Percentiles rank a stretch among this genome's conserved stretches.
Evolutionary conservation across 2,797 vertebrate species (phyloP).

Genomic region (Tangara arthus): DNA sequence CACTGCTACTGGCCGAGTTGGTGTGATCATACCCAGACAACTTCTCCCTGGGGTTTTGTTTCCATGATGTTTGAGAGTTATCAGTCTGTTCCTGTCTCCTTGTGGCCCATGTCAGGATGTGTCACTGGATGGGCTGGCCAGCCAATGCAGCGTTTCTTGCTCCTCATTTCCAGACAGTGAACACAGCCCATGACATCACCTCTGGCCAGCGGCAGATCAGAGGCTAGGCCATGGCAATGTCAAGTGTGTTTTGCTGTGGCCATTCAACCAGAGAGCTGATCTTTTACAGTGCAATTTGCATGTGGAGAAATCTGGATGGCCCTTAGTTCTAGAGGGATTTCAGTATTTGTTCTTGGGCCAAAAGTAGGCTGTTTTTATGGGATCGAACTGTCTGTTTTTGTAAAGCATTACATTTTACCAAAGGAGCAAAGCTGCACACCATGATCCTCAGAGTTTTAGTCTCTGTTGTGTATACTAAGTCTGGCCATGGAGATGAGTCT

Average conservation of each 20-base stretch:
- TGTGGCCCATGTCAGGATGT: not conserved
- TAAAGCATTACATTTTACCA: constrained; percentile 11
- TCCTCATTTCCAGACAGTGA: constrained; percentile 7
- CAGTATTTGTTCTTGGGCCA: not conserved
- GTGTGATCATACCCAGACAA: not conserved
- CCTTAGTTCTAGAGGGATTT: not conserved
- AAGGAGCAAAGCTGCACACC: constrained; percentile 7
- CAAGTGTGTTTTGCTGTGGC: not conserved
- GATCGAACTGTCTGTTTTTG: not conserved
- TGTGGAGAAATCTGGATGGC: not conserved
- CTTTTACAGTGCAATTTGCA: not conserved
- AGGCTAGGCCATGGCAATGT: not conserved
- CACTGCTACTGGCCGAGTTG: not conserved
- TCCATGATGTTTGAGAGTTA: not conserved
- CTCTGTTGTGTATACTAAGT: not conserved
- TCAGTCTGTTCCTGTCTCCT: not conserved
- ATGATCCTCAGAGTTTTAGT: not conserved
- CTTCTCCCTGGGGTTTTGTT: not conserved
- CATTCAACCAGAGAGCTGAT: not conserved
- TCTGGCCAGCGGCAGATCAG: not conserved
- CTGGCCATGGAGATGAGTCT: constrained; percentile 5
- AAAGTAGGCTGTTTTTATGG: not conserved
- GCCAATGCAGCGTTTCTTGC: not conserved
- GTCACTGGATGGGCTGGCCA: not conserved
- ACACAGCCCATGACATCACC: not conserved